Percentiles rank a stretch among this genome's conserved stretches.
phyloP scores from a whole-genome alignment of 2,797 vertebrate genomes.

The Hippoglossus hippoglossus region DNA sequence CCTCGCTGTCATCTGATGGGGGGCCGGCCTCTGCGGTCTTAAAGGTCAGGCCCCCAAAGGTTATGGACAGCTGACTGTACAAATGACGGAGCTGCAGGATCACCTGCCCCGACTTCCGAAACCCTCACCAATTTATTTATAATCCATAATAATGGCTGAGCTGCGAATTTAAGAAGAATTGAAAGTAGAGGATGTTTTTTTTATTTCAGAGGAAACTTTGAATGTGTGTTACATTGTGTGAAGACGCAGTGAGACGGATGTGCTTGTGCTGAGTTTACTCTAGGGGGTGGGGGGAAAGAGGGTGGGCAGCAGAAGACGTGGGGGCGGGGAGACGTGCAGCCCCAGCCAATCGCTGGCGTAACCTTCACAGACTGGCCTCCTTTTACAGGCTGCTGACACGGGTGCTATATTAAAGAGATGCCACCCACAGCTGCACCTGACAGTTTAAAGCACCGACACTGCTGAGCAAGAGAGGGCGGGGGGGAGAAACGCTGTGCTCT shows the following conservation, averaged over 20 bases:
- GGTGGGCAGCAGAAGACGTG: constrained; percentile 20
- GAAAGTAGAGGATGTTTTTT: background rate
- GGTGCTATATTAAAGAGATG: constrained; percentile 85
- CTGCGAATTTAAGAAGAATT: background rate
- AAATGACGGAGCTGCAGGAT: constrained; percentile 27
- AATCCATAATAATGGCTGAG: background rate
- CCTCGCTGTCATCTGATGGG: constrained; percentile 61
- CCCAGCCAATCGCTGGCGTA: constrained; percentile 60
- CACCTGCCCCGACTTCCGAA: background rate
- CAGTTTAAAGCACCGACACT: constrained; percentile 79
- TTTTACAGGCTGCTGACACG: constrained; percentile 89
- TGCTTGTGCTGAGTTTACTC: constrained; percentile 64
- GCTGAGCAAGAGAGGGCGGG: constrained; percentile 9
- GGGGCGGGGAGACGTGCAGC: constrained; percentile 19
- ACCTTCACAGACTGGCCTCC: constrained; percentile 82
- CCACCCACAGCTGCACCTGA: constrained; percentile 89
- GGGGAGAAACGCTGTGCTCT: constrained; percentile 1
- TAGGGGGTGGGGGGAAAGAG: constrained; percentile 24
- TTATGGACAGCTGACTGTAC: constrained; percentile 34
- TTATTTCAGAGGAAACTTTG: constrained; percentile 2
- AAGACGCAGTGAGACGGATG: constrained; percentile 67
- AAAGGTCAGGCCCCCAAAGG: constrained; percentile 69
- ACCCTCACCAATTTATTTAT: constrained; percentile 1
- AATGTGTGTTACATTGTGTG: constrained; percentile 19
- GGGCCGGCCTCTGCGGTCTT: constrained; percentile 57